A percentile compares a stretch with the other conserved stretches of the same genome.
phyloP scores from a whole-genome alignment of 1,140 invertebrate genomes.

The Panagrolaimus sp. region DNA sequence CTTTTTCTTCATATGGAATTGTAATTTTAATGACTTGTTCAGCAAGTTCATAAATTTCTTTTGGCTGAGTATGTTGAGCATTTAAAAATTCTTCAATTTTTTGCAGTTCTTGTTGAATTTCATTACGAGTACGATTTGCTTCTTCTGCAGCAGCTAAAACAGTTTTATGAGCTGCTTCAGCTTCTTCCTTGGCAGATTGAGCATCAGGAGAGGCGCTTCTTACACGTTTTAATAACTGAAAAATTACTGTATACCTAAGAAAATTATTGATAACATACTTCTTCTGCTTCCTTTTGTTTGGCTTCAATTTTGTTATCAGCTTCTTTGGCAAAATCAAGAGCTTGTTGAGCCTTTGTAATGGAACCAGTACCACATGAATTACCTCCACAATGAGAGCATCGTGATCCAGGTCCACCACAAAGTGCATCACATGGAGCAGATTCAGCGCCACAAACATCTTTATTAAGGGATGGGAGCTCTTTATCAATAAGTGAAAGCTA shows the following conservation, averaged over 20 bases:
- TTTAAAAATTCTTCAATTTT: constrained; percentile 50
- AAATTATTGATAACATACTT: constrained; percentile 21
- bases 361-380: constrained; percentile 51
- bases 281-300: constrained; percentile 54
- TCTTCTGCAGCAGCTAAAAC: constrained; percentile 29
- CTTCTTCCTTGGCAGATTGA: constrained; percentile 11
- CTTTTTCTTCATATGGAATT: constrained; percentile 50
- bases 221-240: constrained; percentile 34
- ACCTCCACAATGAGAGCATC: constrained; percentile 50
- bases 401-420: constrained; percentile 48
- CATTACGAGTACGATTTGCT: constrained; percentile 39
- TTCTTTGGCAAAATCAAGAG: constrained; percentile 52
- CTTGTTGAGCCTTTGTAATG: constrained; percentile 54
- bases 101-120: constrained; percentile 39
- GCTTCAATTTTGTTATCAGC: constrained; percentile 45
- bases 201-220: constrained; percentile 32
- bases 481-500: constrained; percentile 39
- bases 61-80: constrained; percentile 41
- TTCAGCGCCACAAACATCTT: constrained; percentile 53
- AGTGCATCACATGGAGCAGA: constrained; percentile 47
- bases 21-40: constrained; percentile 50
- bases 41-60: constrained; percentile 47
- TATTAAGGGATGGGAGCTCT: constrained; percentile 44
- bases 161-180: constrained; percentile 14
- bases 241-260: background rate